Base-by-base conservation (phyloP, 2,113 vertebrate species). In the Conger conger region DNA sequence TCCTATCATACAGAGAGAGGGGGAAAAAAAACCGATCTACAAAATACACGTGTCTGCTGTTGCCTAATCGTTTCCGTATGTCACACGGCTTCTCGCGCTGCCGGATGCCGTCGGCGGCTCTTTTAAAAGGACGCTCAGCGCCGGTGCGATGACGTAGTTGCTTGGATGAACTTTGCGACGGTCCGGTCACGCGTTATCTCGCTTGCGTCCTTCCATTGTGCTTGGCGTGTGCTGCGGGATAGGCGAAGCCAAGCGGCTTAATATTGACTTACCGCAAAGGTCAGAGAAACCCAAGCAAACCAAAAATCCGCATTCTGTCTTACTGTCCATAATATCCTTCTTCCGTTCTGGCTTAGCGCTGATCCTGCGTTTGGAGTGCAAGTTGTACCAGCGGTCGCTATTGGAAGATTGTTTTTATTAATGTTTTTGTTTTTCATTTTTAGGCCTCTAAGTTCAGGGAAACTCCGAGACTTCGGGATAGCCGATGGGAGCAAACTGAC, bases 401-500 rank as follows among this genome's bases (percentile, higher is more conserved):
- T n/a, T n/a, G n/a, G n/a, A n/a, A n/a, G 11, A 73, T 11, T 73
- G 68, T 73, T n/a, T 73, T 73, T 82, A 6, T 40, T 81, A 4
- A 6, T 50, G 42, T 76, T n/a, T 17, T 42, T 45, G 57, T 35
- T 36, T 76, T 20, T 36, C 36, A n/a, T 23, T 20, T 33, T 33
- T 11, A 80, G n/a, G 40, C 45, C n/a, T n/a, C 94, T 98, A 87
- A 97, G 92, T 86, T 95, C 96, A 40, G 97, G 97, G 36, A 96
- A 92, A 73, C 95, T 97, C 86, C 91, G 95, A 89, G 97, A 98
- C 80, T 93, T 96, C 86, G 97, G 97, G 50, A 94, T 99, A 83
- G 88, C 92, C 76, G 96, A 98, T 91, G 97, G 96, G 37, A 99
- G 97, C 95, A 97, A 94, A 87, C 92, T 99, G 87, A 98, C 97